Conservation (phyloP, 2,797 vertebrate genomes). For the Eidolon dupreanum region DNA sequence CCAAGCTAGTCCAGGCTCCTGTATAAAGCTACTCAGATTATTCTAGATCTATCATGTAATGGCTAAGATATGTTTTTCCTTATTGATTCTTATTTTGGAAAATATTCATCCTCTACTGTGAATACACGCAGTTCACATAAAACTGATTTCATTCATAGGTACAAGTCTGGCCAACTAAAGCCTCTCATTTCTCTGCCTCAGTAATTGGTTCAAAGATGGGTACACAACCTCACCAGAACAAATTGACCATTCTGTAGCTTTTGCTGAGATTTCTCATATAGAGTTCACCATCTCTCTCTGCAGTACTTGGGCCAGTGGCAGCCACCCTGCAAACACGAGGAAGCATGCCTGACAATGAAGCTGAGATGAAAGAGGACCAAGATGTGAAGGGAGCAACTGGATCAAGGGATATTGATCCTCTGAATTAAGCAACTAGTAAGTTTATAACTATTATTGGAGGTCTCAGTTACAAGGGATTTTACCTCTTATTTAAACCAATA, state of each 20-base stretch:
- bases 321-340: background rate
- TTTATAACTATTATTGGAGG: background rate
- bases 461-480: background rate
- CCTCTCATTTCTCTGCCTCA: background rate
- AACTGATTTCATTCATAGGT: background rate
- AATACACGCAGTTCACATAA: background rate
- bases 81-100: background rate
- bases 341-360: background rate
- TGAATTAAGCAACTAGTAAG: background rate
- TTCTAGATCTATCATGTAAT: background rate
- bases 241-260: background rate
- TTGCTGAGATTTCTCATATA: background rate
- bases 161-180: background rate
- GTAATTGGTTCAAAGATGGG: background rate
- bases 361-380: background rate
- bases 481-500: background rate
- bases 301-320: background rate
- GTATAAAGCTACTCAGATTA: background rate
- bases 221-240: background rate
- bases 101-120: background rate
- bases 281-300: background rate
- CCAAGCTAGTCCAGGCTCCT: background rate
- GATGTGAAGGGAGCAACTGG: background rate
- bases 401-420: background rate
- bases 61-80: background rate